Conservation (phyloP, 2,797 vertebrate genomes). For the Pogonophryne albipinna region DNA sequence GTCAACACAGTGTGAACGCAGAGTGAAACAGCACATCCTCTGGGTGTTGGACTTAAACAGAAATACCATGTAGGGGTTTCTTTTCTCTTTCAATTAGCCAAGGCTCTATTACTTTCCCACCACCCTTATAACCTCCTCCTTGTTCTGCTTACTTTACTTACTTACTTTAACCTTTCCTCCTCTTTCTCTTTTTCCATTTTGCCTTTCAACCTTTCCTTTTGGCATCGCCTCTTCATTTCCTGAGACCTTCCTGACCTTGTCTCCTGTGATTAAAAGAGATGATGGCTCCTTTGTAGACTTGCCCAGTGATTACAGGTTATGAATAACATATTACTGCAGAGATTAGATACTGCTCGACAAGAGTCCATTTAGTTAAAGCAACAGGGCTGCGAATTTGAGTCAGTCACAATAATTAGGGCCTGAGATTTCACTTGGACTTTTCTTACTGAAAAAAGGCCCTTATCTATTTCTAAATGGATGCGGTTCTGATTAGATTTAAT, state of each 20-base stretch:
- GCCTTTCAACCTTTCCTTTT: slow-evolving; percentile 33
- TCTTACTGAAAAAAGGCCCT: not conserved
- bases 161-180: slow-evolving; percentile 16
- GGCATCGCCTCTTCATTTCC: slow-evolving; percentile 28
- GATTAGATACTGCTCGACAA: slow-evolving; percentile 8
- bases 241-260: slow-evolving; percentile 26
- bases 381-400: not conserved
- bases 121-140: not conserved
- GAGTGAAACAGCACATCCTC: slow-evolving; percentile 40
- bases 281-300: slow-evolving; percentile 27
- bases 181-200: slow-evolving; percentile 17
- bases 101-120: slow-evolving; percentile 8
- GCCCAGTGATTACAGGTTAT: slow-evolving; percentile 32
- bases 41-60: slow-evolving; percentile 26
- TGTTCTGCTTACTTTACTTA: slow-evolving; percentile 7
- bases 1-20: slow-evolving; percentile 29
- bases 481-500: too few species aligned
- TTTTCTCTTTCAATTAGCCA: slow-evolving; percentile 38
- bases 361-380: not conserved
- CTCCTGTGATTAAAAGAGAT: slow-evolving; percentile 44
- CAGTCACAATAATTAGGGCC: not conserved
- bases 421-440: not conserved
- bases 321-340: slow-evolving; percentile 38
- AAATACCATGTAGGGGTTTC: slow-evolving; percentile 39
- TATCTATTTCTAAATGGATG: not conserved